phyloP scores from a whole-genome alignment of 2,113 vertebrate genomes.

The Sylvia atricapilla region DNA sequence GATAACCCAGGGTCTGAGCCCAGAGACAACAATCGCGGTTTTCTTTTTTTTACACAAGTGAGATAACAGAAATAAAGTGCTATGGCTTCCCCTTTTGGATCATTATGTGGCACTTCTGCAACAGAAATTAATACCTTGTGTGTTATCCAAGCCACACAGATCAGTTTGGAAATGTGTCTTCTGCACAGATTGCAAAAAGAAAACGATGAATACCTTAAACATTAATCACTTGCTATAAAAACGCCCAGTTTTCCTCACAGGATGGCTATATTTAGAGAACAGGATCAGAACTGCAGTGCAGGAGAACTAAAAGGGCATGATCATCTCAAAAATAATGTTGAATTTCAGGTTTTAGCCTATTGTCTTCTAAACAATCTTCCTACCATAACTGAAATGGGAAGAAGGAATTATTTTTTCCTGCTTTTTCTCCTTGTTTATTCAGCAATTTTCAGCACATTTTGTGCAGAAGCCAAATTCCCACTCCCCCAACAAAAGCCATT shows the following conservation, averaged over 20 bases:
- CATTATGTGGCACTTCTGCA: not conserved
- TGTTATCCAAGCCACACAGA: not conserved
- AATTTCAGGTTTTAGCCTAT: not conserved
- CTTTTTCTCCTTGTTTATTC: conserved; percentile 20
- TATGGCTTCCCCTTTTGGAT: not conserved
- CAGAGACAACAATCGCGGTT: not conserved
- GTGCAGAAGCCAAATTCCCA: conserved; percentile 44
- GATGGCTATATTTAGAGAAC: not conserved
- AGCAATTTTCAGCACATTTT: not conserved
- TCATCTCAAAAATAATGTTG: not conserved
- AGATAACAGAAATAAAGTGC: not conserved
- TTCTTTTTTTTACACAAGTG: not conserved
- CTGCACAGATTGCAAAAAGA: not conserved
- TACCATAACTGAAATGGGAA: not conserved
- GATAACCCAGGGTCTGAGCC: not conserved
- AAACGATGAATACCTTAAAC: not conserved
- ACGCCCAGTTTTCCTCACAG: not conserved
- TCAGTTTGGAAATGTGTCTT: not conserved
- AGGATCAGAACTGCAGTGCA: not conserved
- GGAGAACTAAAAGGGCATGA: not conserved
- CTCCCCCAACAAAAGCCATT: conserved; percentile 45
- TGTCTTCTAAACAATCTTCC: not conserved
- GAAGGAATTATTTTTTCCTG: conserved; percentile 7
- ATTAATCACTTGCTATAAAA: not conserved
- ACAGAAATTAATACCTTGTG: not conserved